These are phyloP conservation scores for Pseudobourletiella spinata DNA, from an alignment of 1,140 invertebrate species.

Conservation along the genomic window DNA sequence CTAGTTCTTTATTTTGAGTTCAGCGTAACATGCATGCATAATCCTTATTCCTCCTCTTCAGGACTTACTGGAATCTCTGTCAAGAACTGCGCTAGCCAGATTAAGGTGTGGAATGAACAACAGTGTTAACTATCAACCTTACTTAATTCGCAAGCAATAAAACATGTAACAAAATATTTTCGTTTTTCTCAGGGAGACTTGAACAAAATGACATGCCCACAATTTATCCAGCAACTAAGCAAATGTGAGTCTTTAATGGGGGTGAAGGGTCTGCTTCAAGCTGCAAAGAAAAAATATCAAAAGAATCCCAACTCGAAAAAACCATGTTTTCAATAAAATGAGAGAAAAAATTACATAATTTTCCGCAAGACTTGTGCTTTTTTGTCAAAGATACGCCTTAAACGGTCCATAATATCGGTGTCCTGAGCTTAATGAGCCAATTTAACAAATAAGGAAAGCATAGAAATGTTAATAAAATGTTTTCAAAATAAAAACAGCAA, in stretches of 20 bases:
- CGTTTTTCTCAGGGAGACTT: slow-evolving; percentile 16
- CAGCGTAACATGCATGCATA: too few relatives aligned
- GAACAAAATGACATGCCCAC: slow-evolving; percentile 6
- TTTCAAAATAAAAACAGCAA: too few relatives aligned
- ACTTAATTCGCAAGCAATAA: too few relatives aligned
- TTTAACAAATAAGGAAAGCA: too few relatives aligned
- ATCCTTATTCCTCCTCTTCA: too few relatives aligned
- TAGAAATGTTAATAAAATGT: too few relatives aligned
- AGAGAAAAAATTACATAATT: background rate
- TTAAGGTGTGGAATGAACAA: slow-evolving; percentile 9
- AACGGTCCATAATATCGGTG: too few relatives aligned
- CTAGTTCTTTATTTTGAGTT: too few relatives aligned
- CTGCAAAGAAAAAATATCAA: slow-evolving; percentile 12
- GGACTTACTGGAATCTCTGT: slow-evolving; percentile 21
- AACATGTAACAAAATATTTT: too few relatives aligned
- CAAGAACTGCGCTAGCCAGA: slow-evolving; percentile 9
- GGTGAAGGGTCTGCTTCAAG: slow-evolving; percentile 11
- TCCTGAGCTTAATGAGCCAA: too few relatives aligned
- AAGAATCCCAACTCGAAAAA: slow-evolving; percentile 18
- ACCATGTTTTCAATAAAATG: slow-evolving; percentile 15
- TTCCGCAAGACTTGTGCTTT: background rate
- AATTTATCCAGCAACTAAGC: slow-evolving; percentile 17
- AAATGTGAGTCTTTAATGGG: slow-evolving; percentile 18
- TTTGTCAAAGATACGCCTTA: too few relatives aligned
- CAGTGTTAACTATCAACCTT: too few relatives aligned